phyloP scores from a whole-genome alignment of 2,888 invertebrate genomes.

The Leucoma salicis region DNA sequence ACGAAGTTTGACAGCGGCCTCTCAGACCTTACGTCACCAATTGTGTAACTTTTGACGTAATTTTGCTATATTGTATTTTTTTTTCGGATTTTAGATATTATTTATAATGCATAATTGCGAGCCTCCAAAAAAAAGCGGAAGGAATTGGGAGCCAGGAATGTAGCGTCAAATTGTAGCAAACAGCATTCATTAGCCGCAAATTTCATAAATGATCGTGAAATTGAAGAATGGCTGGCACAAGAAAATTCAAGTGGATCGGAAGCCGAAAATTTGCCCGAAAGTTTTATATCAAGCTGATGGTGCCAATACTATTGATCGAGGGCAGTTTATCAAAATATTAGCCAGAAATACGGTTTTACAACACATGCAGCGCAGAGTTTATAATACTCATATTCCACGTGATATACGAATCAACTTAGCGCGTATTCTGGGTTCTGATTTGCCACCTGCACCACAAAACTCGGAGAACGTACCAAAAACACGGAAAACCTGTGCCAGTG shows the following conservation, averaged over 20 bases:
- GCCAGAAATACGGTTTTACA: slow-evolving; percentile 4
- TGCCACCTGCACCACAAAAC: slow-evolving; percentile 6
- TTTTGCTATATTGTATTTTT: slow-evolving; percentile 7
- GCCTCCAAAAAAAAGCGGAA: slow-evolving; percentile 9
- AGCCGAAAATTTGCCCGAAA: slow-evolving; percentile 10
- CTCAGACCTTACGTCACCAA: slow-evolving; percentile 11
- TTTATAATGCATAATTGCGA: slow-evolving; percentile 5
- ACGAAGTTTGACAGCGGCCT: slow-evolving; percentile 6
- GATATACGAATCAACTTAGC: slow-evolving; percentile 7
- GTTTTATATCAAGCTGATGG: slow-evolving; percentile 8
- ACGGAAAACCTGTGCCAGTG: slow-evolving; percentile 9
- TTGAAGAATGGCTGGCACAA: slow-evolving; percentile 3
- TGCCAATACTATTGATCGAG: slow-evolving; percentile 8
- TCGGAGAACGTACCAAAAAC: slow-evolving; percentile 3
- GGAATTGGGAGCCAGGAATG: background rate
- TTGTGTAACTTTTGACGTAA: slow-evolving; percentile 11
- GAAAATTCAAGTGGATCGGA: slow-evolving; percentile 12
- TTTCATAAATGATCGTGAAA: background rate
- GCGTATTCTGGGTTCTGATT: slow-evolving; percentile 8
- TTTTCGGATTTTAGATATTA: slow-evolving; percentile 1
- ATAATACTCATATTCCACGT: slow-evolving; percentile 6
- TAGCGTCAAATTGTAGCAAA: slow-evolving; percentile 6
- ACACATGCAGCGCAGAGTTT: slow-evolving; percentile 11
- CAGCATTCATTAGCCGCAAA: no score
- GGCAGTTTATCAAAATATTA: slow-evolving; percentile 2